A percentile compares a stretch with the other conserved stretches of the same genome.
These are phyloP conservation scores for Oikopleura dioica DNA, from an alignment of 23 tunicate genomes.

Conservation along the genomic window DNA sequence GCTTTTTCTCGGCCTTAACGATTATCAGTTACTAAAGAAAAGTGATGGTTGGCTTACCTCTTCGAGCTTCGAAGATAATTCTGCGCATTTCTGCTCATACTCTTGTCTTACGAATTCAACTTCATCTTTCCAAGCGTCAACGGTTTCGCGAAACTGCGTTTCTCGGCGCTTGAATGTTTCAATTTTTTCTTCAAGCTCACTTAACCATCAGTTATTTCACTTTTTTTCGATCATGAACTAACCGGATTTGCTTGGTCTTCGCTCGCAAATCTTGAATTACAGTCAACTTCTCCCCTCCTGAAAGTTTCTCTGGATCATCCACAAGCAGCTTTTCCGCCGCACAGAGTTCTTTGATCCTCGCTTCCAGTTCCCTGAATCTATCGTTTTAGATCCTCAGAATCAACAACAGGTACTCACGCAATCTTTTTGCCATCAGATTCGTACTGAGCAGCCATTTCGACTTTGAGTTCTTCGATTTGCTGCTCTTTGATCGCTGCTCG, in stretches of 20 bases:
- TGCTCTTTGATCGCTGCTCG: neutral
- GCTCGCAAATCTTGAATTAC: neutral
- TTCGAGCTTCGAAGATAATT: neutral
- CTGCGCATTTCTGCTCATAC: neutral
- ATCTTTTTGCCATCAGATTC: too few species aligned
- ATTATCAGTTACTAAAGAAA: too few species aligned
- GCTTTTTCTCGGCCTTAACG: too few species aligned
- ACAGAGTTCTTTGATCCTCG: too few species aligned
- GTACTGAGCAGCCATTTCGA: neutral
- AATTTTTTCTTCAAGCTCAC: slow-evolving; percentile 10
- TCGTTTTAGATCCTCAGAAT: too few species aligned
- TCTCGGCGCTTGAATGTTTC: neutral
- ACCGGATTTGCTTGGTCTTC: neutral
- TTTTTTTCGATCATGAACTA: too few species aligned
- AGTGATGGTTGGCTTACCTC: too few species aligned
- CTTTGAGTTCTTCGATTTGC: neutral
- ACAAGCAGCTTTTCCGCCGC: too few species aligned
- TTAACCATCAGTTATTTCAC: too few species aligned
- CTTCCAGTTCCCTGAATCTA: too few species aligned
- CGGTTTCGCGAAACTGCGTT: neutral
- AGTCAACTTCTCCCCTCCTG: neutral
- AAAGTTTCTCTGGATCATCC: too few species aligned
- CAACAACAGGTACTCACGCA: too few species aligned
- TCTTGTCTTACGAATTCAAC: neutral
- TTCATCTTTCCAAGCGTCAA: slow-evolving; percentile 7